Evolutionary conservation across 2,113 vertebrate genomes (phyloP).

Genomic region (Galeopterus variegatus): DNA sequence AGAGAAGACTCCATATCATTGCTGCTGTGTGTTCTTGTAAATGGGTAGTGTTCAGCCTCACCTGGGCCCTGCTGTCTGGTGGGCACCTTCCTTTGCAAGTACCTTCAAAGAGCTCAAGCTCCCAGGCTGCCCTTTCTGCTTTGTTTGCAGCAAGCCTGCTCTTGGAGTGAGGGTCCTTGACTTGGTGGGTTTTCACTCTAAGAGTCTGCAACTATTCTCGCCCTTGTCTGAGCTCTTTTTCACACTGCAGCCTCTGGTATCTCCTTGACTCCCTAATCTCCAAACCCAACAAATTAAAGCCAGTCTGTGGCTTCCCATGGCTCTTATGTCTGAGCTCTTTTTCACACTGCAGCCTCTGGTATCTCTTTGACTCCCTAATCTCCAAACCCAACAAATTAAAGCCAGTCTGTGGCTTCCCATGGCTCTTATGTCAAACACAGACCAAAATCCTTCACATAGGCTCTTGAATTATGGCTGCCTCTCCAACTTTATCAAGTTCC

Average conservation of each 20-base stretch:
- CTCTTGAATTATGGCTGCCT: fast-evolving
- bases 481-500: background rate
- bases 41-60: background rate
- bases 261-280: background rate
- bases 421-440: background rate
- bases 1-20: background rate
- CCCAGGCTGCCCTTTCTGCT: background rate
- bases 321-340: background rate
- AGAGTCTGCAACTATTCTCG: background rate
- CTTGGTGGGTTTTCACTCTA: background rate
- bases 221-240: background rate
- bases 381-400: background rate
- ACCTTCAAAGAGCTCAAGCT: background rate
- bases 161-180: background rate
- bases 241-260: too few species aligned
- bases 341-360: background rate
- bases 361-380: background rate
- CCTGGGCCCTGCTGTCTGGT: background rate
- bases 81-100: background rate
- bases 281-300: background rate
- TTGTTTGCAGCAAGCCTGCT: background rate
- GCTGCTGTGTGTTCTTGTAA: background rate
- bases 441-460: background rate
- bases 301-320: background rate
- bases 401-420: background rate